Evolutionary conservation across 1,140 invertebrate genomes (phyloP), one percentile per base, ranked within the genome.

Genomic region (Procambarus clarkii): DNA sequence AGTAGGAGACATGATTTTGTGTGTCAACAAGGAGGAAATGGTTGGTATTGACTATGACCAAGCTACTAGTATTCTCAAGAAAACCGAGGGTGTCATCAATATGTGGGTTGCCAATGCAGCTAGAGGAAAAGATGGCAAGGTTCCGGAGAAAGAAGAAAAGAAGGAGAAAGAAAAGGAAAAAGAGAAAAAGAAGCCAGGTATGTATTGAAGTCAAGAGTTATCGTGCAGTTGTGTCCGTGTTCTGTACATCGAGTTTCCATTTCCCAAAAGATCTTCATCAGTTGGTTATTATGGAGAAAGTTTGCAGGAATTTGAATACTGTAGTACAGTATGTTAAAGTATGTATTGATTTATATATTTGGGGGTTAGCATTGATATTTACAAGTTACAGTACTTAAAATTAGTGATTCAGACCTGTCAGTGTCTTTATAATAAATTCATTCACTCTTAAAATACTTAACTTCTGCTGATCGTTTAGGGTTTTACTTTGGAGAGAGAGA

Each of bases 1-100:
- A 94, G 98, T 99, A 78, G 98, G 98, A 92, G 98, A 99, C 95
- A 98, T 99, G 97, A 97, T 99, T 91, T 95, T 99, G 78, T 97
- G 97, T 60, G 98, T 99, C 7, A 99, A 99, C 94, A 97, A 98
- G 94, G 98, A 98, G 93, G 97, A 97, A 21, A 95, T 99, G 58
- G 95, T 98, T 1, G 98, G 97, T 89, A 96, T 97, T 85, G 98
- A 97, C 94, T 98, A 98, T 94, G 98, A 98, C 93, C 96, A 97
- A 97, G 98, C 97, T 46, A 97, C 97, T 44, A 96, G 95, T 69
- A 95, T 98, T 87, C 94, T 98, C 54, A 98, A 98, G 94, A 97
- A 97, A 93, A 97, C 97, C 0, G 97, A 98, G 94, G 98, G 98
- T 7, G 95, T 98, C 3, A 97, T 98, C 2, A 97, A 96, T 9